Base-by-base conservation (phyloP, 1,140 invertebrate genomes). In the Grapholita molesta region DNA sequence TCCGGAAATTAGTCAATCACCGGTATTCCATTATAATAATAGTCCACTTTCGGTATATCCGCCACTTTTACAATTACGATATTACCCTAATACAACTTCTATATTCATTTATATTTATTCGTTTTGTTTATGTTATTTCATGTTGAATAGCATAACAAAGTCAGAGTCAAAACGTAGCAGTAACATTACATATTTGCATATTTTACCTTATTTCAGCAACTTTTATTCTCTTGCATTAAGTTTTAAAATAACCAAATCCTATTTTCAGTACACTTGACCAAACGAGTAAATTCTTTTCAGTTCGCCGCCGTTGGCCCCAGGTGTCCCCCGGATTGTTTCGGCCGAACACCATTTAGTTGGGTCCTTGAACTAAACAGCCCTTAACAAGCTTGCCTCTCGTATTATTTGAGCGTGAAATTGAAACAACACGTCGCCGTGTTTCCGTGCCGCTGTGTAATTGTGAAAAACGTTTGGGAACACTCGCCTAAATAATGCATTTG, bases 261-360 rank as follows among this genome's bases (percentile, higher is more conserved):
- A 21, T 48, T 48, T 48, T 48, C 42, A 18, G 21, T 48, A 48
- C 42, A 7, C 42, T 21, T 15, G 42, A 48, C 42, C 42, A 48
- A 48, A 48, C 18, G 9, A 28, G 25, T 28, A 61, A 61, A 61
- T 61, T 61, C 55, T 28, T 32, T 28, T 30, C 24, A 55, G 53
- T 55, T 24, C 12, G 23, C 2, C 23, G 12, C 21, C 8, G 11
- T 3, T 57, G 73, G 79, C 55, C 82, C 32, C 84, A 86, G 84
- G 83, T 86, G 85, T 77, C 65, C 70, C 57, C 24, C 57, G 69
- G 73, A 82, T 78, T 77, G 79, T 79, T 82, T 78, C 73, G 67
- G 55, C 76, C 73, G 69, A 76, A 76, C 79, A 82, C 81, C 82
- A 83, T 86, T 86, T 84, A 83, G 80, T 78, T 61, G 67, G 72